Base-by-base conservation (phyloP, 2,797 vertebrate species). In the Microctenopoma stevenorrisi region DNA sequence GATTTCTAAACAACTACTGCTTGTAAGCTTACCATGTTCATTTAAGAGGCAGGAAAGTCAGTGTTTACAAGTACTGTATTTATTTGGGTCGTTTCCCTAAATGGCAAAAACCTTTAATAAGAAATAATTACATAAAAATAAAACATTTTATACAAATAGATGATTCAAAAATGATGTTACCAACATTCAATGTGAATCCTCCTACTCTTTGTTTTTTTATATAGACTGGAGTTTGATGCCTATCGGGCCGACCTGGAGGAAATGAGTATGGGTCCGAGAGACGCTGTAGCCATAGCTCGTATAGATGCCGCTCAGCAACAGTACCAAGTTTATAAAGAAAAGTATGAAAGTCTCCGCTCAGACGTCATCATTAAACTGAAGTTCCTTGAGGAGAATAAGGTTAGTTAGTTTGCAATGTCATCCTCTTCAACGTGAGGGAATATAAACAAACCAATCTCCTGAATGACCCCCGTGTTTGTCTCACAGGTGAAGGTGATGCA, bases 301-400 rank as follows among this genome's bases (percentile, higher is more conserved):
- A 95, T 99, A 2, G 98, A 99, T 0, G 84, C 91, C 0, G 97
- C 97, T n/a, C 96, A 98, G 89, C 92, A 95, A 65, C 95, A 96
- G 68, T 99, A 96, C 93, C 96, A 97, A 81, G 84, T 95, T 76
- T 96, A 99, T 65, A 96, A 96, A 84, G 95, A 95, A 64, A 99
- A 98, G 91, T 99, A 98, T 0, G 97, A 98, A 88, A 95, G 95
- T 72, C 95, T 99, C 51, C 95, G 97, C 15, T 96, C 95, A 0
- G 97, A 99, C 1, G 97, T 98, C 85, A 95, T 87, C 68, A 95
- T 99, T 84, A 99, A 99, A 85, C 95, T 99, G 68, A 98, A 97
- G 88, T 99, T 99, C 88, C 87, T 99, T 90, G 97, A 99, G 86
- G 98, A 99, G 90, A 99, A 99, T 88, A 99, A 99, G 96, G 98